Percentiles rank a stretch among this genome's conserved stretches.
phyloP scores from a whole-genome alignment of 2,888 invertebrate species.

The Polymixis lichenea region DNA sequence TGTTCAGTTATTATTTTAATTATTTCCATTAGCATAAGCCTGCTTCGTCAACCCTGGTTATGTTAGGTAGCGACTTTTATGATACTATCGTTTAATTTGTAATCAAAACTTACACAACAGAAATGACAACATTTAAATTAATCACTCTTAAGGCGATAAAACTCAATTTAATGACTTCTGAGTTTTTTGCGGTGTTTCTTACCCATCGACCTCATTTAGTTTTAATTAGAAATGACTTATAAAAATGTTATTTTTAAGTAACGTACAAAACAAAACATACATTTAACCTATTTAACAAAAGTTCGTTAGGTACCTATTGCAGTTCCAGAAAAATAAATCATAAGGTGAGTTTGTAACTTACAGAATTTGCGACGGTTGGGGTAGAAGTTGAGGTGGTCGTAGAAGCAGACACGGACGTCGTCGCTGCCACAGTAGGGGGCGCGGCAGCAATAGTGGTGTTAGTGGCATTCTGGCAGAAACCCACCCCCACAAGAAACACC shows the following conservation, averaged over 20 bases:
- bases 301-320: neutral
- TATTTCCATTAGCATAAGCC: neutral
- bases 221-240: neutral
- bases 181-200: neutral
- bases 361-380: constrained; percentile 2
- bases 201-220: neutral
- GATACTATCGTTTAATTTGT: neutral
- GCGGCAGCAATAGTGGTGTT: constrained; percentile 4
- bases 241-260: neutral
- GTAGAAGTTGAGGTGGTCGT: constrained; percentile 5
- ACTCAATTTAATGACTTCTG: neutral
- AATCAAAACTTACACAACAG: neutral
- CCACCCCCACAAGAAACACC: constrained; percentile 64
- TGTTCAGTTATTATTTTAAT: too few relatives aligned
- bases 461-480: constrained; percentile 63
- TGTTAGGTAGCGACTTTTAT: too few relatives aligned
- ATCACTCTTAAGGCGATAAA: neutral
- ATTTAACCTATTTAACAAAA: neutral
- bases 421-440: constrained; percentile 6
- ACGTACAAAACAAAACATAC: neutral
- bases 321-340: neutral
- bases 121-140: neutral
- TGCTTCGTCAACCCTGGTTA: neutral
- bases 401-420: neutral
- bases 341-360: constrained; percentile 15